Evolutionary conservation across 1,140 invertebrate genomes (phyloP), one percentile per base, ranked within the genome.

Genomic region (Eriosoma lanigerum): DNA sequence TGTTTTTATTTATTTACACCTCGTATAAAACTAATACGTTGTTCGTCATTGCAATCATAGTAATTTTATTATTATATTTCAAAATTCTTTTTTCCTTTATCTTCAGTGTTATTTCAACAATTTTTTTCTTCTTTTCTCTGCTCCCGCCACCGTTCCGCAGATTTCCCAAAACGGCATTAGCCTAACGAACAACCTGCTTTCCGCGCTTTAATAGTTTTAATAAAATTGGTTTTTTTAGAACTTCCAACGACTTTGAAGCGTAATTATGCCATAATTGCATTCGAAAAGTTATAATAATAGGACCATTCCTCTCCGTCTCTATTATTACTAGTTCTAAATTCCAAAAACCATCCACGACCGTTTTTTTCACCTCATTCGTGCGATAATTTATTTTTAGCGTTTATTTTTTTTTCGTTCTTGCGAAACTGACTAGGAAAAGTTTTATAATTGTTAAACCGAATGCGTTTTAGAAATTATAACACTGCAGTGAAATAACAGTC

Each of bases 271-370:
- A 46, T 46, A 24, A 68, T 48, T 26, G 38, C 21, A 46, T 68
- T 24, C 13, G 44, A 46, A 68, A 68, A 68, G 64, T 68, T 68
- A 24, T 68, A 68, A 24, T 68, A 68, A 68, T 68, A 68, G 38
- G 38, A 24, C 38, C 38, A 21, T 26, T 19, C 44, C 15, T 8
- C 13, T 68, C 44, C 38, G 15, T 24, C n/a, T 24, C 10, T 38
- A n/a, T 13, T 4, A 38, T 38, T 4, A 38, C 32, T 38, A 21
- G n/a, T 5, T 21, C 64, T 21, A 1, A 21, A 15, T 66, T 24
- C 44, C 1, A 12, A 24, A 66, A 66, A 66, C 64, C 21, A 46
- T 2, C n/a, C 12, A 13, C 62, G 32, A 66, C 5, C 4, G 9
- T n/a, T 66, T 66, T n/a, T 66, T 66, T 46, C 64, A 3, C 19